Conservation (phyloP, 2,113 vertebrate species). For the Embiotoca jacksoni region DNA sequence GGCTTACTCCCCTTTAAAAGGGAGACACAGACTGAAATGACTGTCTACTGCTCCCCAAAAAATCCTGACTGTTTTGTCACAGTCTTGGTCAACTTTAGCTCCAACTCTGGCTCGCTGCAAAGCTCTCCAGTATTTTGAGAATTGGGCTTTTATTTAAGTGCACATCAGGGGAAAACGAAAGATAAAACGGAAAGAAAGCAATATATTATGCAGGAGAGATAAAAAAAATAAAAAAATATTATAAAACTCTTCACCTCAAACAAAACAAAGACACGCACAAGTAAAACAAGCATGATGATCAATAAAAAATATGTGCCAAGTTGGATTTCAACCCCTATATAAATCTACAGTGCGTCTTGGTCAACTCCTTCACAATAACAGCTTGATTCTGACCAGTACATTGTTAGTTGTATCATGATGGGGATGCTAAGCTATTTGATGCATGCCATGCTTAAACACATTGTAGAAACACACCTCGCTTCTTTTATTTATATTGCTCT, state of each 20-base stretch:
- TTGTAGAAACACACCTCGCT: too few relatives aligned
- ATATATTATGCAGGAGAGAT: constrained; percentile 32
- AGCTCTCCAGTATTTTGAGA: not conserved
- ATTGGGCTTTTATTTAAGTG: constrained; percentile 33
- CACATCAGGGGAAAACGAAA: constrained; percentile 7
- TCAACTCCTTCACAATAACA: too few relatives aligned
- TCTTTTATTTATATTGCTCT: too few relatives aligned
- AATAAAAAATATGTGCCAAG: not conserved
- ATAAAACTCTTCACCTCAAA: constrained; percentile 39
- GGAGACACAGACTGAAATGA: not conserved
- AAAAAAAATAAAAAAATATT: constrained; percentile 30
- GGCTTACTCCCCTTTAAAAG: not conserved
- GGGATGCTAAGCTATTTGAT: too few relatives aligned
- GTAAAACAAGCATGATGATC: not conserved
- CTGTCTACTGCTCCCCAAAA: not conserved
- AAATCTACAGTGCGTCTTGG: not conserved
- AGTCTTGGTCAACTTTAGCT: constrained; percentile 36
- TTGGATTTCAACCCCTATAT: not conserved
- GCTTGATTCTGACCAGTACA: too few relatives aligned
- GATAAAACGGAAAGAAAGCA: constrained; percentile 29
- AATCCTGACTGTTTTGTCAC: constrained; percentile 27
- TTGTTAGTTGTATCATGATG: too few relatives aligned
- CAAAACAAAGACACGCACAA: constrained; percentile 27
- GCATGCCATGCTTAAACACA: too few relatives aligned
- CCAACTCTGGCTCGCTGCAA: not conserved